Evolutionary conservation across 2,888 invertebrate genomes (phyloP).

Genomic region (Corbicula japonica): DNA sequence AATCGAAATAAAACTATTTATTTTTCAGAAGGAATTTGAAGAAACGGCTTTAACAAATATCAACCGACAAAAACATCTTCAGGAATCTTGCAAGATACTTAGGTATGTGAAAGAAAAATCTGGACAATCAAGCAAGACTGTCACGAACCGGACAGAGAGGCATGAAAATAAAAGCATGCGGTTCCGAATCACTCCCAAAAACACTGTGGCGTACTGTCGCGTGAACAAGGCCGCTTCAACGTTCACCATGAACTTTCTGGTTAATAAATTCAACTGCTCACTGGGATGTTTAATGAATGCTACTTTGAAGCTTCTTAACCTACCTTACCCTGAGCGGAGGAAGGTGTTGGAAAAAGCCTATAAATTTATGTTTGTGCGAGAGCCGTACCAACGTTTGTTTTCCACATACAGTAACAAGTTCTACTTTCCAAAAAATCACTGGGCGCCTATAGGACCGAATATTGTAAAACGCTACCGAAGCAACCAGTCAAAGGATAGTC

Average conservation of each 20-base stretch:
- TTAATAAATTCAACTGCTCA: neutral
- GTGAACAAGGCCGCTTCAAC: neutral
- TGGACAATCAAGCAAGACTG: no score
- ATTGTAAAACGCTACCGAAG: neutral
- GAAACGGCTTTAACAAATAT: no score
- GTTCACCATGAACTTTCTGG: neutral
- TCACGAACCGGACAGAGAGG: no score
- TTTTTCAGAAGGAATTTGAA: no score
- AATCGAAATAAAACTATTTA: no score
- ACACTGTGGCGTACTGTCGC: neutral
- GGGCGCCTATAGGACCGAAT: conserved; percentile 6
- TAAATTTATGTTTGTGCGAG: conserved; percentile 13
- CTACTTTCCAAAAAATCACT: conserved; percentile 1
- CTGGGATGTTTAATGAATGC: neutral
- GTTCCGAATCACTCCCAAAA: no score
- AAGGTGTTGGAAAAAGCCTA: neutral
- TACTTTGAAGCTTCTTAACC: neutral
- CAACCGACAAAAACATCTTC: no score
- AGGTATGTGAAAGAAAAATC: no score
- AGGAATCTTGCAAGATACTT: no score
- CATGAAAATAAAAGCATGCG: no score
- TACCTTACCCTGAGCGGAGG: neutral
- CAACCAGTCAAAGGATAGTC: neutral
- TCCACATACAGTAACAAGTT: conserved; percentile 16
- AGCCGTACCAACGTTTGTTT: conserved; percentile 4